These are phyloP conservation scores for Distichodus sexfasciatus DNA, from an alignment of 2,797 vertebrate genomes.

Conservation along the genomic window DNA sequence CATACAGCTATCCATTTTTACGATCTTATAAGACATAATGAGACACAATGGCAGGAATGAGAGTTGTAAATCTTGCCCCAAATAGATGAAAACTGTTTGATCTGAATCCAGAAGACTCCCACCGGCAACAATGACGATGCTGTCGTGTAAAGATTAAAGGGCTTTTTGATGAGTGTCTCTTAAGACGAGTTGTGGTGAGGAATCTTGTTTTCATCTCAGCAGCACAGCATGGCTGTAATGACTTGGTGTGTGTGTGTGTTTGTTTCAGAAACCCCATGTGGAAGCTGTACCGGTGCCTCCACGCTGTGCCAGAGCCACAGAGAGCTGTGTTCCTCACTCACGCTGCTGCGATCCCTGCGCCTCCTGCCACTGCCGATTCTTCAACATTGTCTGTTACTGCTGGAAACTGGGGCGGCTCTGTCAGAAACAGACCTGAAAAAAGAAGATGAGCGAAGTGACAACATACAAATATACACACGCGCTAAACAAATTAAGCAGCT, in stretches of 20 bases:
- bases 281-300: constrained; percentile 47
- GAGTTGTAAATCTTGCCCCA: too few relatives aligned
- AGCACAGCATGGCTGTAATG: not conserved
- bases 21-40: too few relatives aligned
- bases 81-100: too few relatives aligned
- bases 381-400: constrained; percentile 88
- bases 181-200: not conserved
- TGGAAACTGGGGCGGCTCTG: constrained; percentile 76
- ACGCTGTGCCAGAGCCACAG: constrained; percentile 80
- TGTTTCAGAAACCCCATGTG: constrained; percentile 45
- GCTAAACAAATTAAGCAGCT: too few relatives aligned
- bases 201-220: too few relatives aligned
- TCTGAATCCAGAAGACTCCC: too few relatives aligned
- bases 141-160: too few relatives aligned
- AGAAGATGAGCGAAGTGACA: not conserved
- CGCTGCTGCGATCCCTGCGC: constrained; percentile 88
- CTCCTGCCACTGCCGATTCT: constrained; percentile 90
- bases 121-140: too few relatives aligned
- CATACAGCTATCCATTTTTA: too few relatives aligned
- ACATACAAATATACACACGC: too few relatives aligned
- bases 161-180: not conserved
- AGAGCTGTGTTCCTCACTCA: constrained; percentile 79
- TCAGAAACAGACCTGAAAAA: constrained; percentile 60
- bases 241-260: not conserved
- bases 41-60: too few relatives aligned